Evolutionary conservation across 2,113 vertebrate genomes (phyloP), one percentile per base, ranked within the genome.

Genomic region (Pollimyrus isidori): DNA sequence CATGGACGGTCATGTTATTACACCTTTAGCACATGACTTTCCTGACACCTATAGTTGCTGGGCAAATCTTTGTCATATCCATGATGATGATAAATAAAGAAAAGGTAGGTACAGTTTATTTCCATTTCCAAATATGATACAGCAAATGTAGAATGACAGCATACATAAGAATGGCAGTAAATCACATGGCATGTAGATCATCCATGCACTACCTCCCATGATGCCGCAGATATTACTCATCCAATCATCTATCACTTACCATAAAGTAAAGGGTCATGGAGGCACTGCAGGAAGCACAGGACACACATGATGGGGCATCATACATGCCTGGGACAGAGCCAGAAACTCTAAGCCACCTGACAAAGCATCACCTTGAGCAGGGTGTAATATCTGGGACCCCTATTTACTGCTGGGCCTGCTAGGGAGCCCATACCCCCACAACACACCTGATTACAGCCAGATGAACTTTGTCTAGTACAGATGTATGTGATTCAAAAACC

Each of bases 31-130:
- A 94, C 85, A 9, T 93, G 88, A 56, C 58, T 62, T 80, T 93
- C 86, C 88, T 95, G n/a, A n/a, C 94, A n/a, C 10, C 93, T 45
- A 91, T 94, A 56, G 2, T 94, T 23, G 90, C 95, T 83, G 92
- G 92, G 26, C 93, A 95, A 91, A 42, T 95, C 15, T 95, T 94
- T 76, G 3, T 95, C 89, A 92, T 88, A 0, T 50, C 94, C 46
- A 76, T 95, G 58, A 91, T 95, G 80, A 11, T 94, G 84, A 1
- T 94, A 0, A 92, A 50, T 88, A 91, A 21, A 65, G 5, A 53
- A 3, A 42, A 69, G 91, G 95, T 94, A 90, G 90, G 94, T 90
- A 35, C 10, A 45, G n/a, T 13, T 89, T 89, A 35, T 86, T 53
- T 89, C 15, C 50, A 30, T 39, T 89, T 53, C 39, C 50, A 3